Conservation (phyloP, 2,113 vertebrate genomes). For the Nothocercus nigrocapillus region DNA sequence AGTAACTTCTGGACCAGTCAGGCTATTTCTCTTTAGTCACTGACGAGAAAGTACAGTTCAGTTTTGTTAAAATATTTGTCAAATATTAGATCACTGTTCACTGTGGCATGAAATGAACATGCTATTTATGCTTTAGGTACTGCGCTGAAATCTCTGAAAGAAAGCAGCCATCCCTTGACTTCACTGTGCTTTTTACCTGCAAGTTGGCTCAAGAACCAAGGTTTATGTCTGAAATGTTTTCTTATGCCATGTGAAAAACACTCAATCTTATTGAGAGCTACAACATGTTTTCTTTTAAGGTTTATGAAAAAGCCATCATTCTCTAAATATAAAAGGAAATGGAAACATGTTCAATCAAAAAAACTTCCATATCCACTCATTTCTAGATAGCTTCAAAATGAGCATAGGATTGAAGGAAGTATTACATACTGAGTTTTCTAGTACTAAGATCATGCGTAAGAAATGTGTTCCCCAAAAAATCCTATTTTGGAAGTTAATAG, state of each 20-base stretch:
- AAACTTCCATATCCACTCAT: background rate
- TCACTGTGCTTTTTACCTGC: background rate
- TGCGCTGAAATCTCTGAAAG: background rate
- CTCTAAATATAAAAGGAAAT: background rate
- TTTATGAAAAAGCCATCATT: background rate
- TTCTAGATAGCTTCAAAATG: background rate
- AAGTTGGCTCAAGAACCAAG: background rate
- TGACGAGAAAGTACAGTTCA: background rate
- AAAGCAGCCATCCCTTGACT: background rate
- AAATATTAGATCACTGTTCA: background rate
- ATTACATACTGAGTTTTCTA: background rate
- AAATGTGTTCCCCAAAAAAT: background rate
- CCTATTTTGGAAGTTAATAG: background rate
- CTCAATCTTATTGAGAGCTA: background rate
- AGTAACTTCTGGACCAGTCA: background rate
- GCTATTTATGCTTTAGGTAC: background rate
- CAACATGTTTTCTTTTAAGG: background rate
- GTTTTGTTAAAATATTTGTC: background rate
- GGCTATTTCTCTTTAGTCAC: background rate
- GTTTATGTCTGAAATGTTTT: background rate
- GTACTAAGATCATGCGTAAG: background rate
- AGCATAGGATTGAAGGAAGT: background rate
- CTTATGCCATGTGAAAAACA: background rate
- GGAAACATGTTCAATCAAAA: background rate
- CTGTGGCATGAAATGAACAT: background rate